Percentiles rank a stretch among this genome's conserved stretches.
Conservation (phyloP, 1,140 invertebrate species). For the Sitobion miscanthi region DNA sequence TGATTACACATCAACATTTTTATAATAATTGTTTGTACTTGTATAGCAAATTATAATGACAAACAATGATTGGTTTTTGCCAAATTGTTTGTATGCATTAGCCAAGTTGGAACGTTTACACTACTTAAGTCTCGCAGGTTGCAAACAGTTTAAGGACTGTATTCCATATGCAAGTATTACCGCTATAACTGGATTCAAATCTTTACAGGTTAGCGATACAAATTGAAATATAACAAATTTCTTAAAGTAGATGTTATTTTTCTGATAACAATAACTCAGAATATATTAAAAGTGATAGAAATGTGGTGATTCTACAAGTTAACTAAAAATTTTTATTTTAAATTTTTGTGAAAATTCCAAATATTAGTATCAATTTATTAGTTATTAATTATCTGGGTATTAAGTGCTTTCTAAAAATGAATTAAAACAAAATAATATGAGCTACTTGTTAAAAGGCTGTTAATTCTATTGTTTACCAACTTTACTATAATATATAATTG, state of each 20-base stretch:
- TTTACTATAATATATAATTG: neutral
- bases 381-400: too few species aligned
- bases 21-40: neutral
- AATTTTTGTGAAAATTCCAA: too few species aligned
- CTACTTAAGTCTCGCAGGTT: slow-evolving; percentile 69
- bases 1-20: neutral
- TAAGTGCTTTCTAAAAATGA: too few species aligned
- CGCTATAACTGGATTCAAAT: slow-evolving; percentile 73
- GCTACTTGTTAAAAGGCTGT: neutral
- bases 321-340: neutral
- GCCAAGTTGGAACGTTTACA: slow-evolving; percentile 72
- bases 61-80: slow-evolving; percentile 73
- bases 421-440: neutral
- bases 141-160: slow-evolving; percentile 72
- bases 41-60: slow-evolving; percentile 71
- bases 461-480: neutral
- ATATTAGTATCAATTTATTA: too few species aligned
- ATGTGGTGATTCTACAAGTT: neutral
- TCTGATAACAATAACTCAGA: neutral
- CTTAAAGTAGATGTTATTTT: neutral
- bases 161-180: slow-evolving; percentile 77
- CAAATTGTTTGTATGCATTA: slow-evolving; percentile 72
- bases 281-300: rapidly evolving
- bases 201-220: slow-evolving; percentile 66
- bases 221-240: neutral